Conservation (phyloP, 2,888 invertebrate genomes). For the Elaeidobius kamerunicus region DNA sequence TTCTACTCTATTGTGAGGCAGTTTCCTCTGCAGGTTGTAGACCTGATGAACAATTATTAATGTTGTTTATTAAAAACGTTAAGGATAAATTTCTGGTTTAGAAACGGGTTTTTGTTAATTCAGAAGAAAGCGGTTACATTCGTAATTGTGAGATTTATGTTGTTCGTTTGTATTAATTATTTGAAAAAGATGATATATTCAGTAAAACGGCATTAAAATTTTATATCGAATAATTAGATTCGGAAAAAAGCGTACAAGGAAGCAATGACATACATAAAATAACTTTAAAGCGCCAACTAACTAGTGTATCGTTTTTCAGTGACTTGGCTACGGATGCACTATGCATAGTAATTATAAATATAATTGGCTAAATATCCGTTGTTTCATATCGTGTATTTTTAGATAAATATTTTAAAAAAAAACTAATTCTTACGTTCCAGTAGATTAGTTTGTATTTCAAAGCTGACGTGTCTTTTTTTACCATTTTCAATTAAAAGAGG, state of each 20-base stretch:
- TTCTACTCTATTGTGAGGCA: slow-evolving; percentile 32
- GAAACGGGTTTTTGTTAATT: slow-evolving; percentile 27
- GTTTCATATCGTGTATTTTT: no score
- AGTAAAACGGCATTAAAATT: slow-evolving; percentile 17
- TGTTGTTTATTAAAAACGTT: slow-evolving; percentile 27
- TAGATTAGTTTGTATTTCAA: no score
- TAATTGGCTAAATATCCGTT: no score
- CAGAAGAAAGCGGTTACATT: slow-evolving; percentile 24
- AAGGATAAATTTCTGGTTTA: slow-evolving; percentile 28
- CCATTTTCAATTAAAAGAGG: no score
- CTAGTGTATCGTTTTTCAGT: not conserved
- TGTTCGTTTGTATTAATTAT: slow-evolving; percentile 26
- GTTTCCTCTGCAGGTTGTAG: slow-evolving; percentile 30
- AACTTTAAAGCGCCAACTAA: slow-evolving; percentile 1
- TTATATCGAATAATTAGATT: slow-evolving; percentile 23
- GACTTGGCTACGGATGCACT: no score
- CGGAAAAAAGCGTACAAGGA: slow-evolving; percentile 22
- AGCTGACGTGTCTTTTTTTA: no score
- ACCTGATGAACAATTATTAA: slow-evolving; percentile 30
- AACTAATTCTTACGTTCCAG: no score
- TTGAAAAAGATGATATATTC: slow-evolving; percentile 27
- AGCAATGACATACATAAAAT: slow-evolving; percentile 8
- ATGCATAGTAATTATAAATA: no score
- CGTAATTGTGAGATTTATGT: slow-evolving; percentile 27
- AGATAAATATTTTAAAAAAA: no score